Evolutionary conservation across 1,140 invertebrate genomes (phyloP).

Genomic region (Ooceraea biroi): DNA sequence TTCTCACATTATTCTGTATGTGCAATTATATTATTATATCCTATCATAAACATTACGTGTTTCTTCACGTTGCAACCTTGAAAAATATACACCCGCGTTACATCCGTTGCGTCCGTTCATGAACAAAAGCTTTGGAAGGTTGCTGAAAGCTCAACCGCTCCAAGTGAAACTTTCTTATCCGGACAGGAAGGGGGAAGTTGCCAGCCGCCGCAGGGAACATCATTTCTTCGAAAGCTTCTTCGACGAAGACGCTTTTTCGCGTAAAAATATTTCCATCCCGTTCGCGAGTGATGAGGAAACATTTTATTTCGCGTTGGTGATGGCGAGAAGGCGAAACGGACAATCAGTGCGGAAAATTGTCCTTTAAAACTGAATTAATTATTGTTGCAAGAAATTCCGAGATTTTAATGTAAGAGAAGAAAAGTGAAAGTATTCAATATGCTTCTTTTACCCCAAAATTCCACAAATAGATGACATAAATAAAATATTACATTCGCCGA

Average conservation of each 20-base stretch:
- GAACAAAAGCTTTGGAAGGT: slow-evolving; percentile 38
- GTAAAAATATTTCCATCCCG: slow-evolving; percentile 60
- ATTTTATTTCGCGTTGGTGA: slow-evolving; percentile 31
- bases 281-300: slow-evolving; percentile 7
- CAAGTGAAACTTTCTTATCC: slow-evolving; percentile 64
- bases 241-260: slow-evolving; percentile 32
- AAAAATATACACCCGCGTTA: slow-evolving; percentile 35
- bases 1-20: too few species aligned
- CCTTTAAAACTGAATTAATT: background rate
- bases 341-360: slow-evolving; percentile 23
- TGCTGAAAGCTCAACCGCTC: slow-evolving; percentile 30
- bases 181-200: slow-evolving; percentile 25
- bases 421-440: background rate
- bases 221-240: slow-evolving; percentile 53
- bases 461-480: background rate
- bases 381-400: background rate
- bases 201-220: slow-evolving; percentile 28
- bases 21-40: too few species aligned
- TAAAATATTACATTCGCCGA: background rate
- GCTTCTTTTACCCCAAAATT: background rate
- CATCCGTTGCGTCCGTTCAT: slow-evolving; percentile 36
- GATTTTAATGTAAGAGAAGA: background rate
- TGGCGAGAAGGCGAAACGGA: slow-evolving; percentile 9
- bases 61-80: slow-evolving; percentile 48
- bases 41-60: background rate